Percentiles rank a stretch among this genome's conserved stretches.
Conservation (phyloP, 1,140 invertebrate genomes). For the Apis laboriosa region DNA sequence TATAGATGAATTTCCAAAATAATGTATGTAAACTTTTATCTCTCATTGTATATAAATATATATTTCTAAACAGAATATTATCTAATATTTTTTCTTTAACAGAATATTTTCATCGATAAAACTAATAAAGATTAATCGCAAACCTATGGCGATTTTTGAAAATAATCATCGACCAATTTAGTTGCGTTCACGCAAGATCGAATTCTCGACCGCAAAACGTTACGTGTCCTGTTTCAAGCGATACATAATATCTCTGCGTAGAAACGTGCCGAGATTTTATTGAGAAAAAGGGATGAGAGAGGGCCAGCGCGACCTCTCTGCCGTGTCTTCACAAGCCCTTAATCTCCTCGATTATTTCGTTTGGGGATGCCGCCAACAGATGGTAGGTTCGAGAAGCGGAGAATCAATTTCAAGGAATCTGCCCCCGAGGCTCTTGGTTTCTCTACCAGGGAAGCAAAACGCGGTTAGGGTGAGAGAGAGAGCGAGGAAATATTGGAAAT, state of each 20-base stretch:
- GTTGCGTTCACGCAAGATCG: slow-evolving; percentile 48
- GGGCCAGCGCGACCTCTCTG: slow-evolving; percentile 25
- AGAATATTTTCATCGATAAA: background rate
- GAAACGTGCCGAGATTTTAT: slow-evolving; percentile 58
- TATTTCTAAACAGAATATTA: background rate
- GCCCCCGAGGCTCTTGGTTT: slow-evolving; percentile 47
- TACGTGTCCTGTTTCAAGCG: background rate
- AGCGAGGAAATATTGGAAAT: slow-evolving; percentile 55
- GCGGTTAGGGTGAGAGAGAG: background rate
- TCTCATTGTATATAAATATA: no score
- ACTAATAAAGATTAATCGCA: background rate
- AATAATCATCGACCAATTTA: slow-evolving; percentile 17
- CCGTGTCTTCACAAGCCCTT: slow-evolving; percentile 48
- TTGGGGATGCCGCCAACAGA: slow-evolving; percentile 67
- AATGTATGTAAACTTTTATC: no score
- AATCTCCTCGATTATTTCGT: slow-evolving; percentile 67
- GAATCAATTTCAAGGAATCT: slow-evolving; percentile 67
- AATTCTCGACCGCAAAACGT: slow-evolving; percentile 23
- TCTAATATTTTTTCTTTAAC: no score
- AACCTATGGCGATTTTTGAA: background rate
- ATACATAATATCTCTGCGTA: slow-evolving; percentile 43
- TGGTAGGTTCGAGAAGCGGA: slow-evolving; percentile 55
- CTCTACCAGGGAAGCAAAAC: slow-evolving; percentile 22
- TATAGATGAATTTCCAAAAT: no score
- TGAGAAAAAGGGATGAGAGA: slow-evolving; percentile 35